A percentile compares a stretch with the other conserved stretches of the same genome.
Evolutionary conservation across 2,113 vertebrate genomes (phyloP).

Genomic region (Rhynchopsitta pachyrhyncha): DNA sequence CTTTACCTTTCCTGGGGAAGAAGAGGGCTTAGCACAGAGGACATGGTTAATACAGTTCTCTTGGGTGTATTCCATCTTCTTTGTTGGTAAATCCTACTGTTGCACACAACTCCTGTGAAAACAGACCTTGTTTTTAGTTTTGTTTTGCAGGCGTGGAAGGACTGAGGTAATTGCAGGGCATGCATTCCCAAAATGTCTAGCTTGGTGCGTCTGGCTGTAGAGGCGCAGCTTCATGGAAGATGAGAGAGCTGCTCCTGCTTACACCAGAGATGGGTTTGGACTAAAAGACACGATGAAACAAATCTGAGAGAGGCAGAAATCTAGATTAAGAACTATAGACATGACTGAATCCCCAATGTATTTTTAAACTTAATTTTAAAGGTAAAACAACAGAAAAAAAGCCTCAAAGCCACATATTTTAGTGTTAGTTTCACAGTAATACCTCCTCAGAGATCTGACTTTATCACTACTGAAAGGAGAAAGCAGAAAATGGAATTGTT

Average conservation of each 20-base stretch:
- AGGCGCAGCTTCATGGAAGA: not conserved
- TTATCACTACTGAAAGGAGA: constrained; percentile 62
- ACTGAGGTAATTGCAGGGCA: not conserved
- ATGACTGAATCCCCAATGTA: constrained; percentile 7
- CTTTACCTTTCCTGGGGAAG: not conserved
- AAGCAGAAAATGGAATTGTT: constrained; percentile 67
- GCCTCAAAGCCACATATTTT: constrained; percentile 49
- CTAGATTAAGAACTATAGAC: not conserved
- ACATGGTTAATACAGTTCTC: not conserved
- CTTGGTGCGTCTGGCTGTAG: fast-evolving
- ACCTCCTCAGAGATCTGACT: constrained; percentile 64
- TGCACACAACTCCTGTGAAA: not conserved
- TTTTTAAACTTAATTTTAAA: constrained; percentile 59
- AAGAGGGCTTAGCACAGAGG: not conserved
- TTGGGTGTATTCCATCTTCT: not conserved
- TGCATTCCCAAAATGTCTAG: not conserved
- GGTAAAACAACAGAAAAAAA: constrained; percentile 39
- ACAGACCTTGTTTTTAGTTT: not conserved
- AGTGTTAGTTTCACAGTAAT: constrained; percentile 61
- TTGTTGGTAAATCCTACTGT: not conserved
- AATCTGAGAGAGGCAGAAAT: not conserved
- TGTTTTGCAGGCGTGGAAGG: not conserved
- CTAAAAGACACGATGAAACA: not conserved
- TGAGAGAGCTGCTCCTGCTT: not conserved
- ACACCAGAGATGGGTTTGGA: not conserved